Evolutionary conservation across 2,888 invertebrate genomes (phyloP), one percentile per base, ranked within the genome.

Genomic region (Calameuta filiformis): DNA sequence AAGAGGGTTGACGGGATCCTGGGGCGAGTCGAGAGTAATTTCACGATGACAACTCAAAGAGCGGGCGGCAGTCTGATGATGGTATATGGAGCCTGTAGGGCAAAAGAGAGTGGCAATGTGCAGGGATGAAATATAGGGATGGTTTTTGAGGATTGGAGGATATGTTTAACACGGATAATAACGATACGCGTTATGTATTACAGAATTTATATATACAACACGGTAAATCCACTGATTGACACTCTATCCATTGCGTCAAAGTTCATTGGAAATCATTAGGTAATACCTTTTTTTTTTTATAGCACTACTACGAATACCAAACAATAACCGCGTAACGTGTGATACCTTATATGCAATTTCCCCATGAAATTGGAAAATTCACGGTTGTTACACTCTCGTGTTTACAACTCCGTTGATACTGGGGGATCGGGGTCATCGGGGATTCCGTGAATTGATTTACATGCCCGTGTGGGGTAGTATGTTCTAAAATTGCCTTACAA

Each of bases 121-220:
- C 68, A 56, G 78, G 79, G 76, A 76, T 76, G 69, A 73, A 79
- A 71, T 73, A 76, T 35, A 76, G 69, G 71, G 73, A n/a, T 35
- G 34, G 68, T 73, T 40, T 12, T 73, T 68, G 71, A 37, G 77
- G 75, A 23, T 31, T 74, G 75, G 79, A 77, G 74, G 81, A 83
- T 81, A 81, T 85, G 84, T 87, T 86, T 83, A 85, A 79, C 79
- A 79, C 78, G 81, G 83, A 84, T 85, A 85, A 85, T 85, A 81
- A 83, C 78, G 81, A 84, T 76, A 81, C 81, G 83, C 80, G 79
- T 83, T 79, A 80, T 83, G 85, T 85, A 83, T 87, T 87, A 85
- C 76, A 79, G 79, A 83, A 73, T 80, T 73, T 56, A 56, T 23
- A 23, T 56, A 1, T 56, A 56, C 56, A 23, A 23, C 23, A 56